Evolutionary conservation across 2,113 vertebrate species (phyloP).

Genomic region (Nycticebus coucang): DNA sequence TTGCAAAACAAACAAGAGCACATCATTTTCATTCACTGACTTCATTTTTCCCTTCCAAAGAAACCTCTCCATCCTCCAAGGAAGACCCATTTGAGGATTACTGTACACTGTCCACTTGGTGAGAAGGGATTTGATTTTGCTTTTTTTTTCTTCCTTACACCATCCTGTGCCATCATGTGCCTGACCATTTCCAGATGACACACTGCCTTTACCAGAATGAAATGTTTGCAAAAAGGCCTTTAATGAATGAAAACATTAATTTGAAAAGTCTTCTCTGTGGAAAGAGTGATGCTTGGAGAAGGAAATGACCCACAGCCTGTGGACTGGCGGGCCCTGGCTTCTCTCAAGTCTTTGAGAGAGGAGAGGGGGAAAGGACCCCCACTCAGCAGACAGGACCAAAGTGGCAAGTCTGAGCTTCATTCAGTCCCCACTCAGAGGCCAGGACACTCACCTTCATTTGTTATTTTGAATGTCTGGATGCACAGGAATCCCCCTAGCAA

Average conservation of each 20-base stretch:
- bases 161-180: conserved; percentile 1
- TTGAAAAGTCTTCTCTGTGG: conserved; percentile 81
- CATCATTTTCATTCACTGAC: conserved; percentile 53
- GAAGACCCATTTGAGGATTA: not conserved
- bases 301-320: conserved; percentile 85
- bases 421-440: not conserved
- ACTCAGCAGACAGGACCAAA: not conserved
- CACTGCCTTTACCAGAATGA: conserved; percentile 37
- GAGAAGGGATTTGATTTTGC: not conserved
- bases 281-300: conserved; percentile 83
- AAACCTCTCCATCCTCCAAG: not conserved
- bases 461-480: not conserved
- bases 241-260: conserved; percentile 81
- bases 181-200: conserved; percentile 69
- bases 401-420: not conserved
- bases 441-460: not conserved
- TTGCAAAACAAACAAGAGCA: conserved; percentile 58
- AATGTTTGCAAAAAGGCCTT: conserved; percentile 75
- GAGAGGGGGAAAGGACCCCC: conserved; percentile 12
- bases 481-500: not conserved
- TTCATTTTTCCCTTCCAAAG: conserved; percentile 34
- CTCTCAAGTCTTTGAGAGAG: conserved; percentile 57
- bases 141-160: conserved; percentile 33
- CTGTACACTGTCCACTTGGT: not conserved
- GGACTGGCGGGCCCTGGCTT: conserved; percentile 76